These are phyloP conservation scores for Onychorhynchus coronatus DNA, from an alignment of 2,113 vertebrate species.

Conservation along the genomic window DNA sequence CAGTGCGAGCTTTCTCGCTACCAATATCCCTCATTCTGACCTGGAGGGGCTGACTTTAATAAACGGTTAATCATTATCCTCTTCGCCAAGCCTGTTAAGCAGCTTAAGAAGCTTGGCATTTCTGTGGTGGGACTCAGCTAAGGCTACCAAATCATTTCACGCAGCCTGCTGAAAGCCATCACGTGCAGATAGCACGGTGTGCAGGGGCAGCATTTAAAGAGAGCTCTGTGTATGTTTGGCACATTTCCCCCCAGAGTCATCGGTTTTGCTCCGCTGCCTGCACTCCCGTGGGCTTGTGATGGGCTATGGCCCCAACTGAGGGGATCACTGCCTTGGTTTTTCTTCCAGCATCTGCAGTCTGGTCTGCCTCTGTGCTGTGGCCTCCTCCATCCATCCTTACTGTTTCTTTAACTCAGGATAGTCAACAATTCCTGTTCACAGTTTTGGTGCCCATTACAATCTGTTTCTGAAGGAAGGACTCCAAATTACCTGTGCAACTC, in stretches of 20 bases:
- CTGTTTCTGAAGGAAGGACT: neutral
- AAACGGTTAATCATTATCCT: conserved; percentile 58
- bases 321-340: neutral
- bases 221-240: neutral
- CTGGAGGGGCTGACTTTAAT: conserved; percentile 61
- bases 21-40: conserved; percentile 37
- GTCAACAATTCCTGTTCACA: neutral
- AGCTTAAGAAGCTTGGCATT: conserved; percentile 52
- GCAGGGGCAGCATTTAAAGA: neutral
- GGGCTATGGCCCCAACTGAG: neutral
- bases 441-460: neutral
- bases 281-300: rapidly evolving
- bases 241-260: neutral
- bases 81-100: conserved; percentile 51
- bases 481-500: neutral
- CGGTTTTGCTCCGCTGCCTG: neutral
- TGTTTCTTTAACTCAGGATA: neutral
- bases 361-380: neutral
- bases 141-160: conserved; percentile 16
- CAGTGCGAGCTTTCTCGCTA: neutral
- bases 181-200: neutral
- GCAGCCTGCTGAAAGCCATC: neutral
- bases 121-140: conserved; percentile 29
- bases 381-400: neutral
- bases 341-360: neutral